Percentiles rank a stretch among this genome's conserved stretches.
Evolutionary conservation across 2,113 vertebrate genomes (phyloP).

Genomic region (Archilochus colubris): DNA sequence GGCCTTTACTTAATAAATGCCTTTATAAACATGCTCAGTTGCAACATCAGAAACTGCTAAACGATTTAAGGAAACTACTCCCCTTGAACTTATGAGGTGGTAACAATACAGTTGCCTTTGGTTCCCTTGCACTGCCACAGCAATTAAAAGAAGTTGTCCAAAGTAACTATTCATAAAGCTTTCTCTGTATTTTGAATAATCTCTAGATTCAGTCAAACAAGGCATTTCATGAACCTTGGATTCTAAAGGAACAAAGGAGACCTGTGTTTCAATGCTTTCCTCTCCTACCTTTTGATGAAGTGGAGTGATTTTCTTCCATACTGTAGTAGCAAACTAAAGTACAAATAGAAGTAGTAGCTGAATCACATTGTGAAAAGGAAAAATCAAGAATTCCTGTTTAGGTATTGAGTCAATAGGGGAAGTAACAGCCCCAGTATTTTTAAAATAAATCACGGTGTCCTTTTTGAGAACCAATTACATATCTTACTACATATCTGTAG

Average conservation of each 20-base stretch:
- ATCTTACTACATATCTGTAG: not conserved
- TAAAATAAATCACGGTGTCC: not conserved
- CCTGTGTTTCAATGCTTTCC: not conserved
- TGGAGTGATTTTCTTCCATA: not conserved
- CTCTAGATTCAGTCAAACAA: accelerated
- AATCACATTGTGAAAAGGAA: not conserved
- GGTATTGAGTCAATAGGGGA: not conserved
- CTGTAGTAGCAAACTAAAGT: not conserved
- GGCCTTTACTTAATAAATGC: not conserved
- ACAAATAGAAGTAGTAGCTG: not conserved
- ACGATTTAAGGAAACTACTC: not conserved
- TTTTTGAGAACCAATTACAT: not conserved
- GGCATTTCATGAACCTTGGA: not conserved
- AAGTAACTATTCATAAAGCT: not conserved
- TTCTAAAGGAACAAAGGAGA: not conserved
- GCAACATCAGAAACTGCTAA: not conserved
- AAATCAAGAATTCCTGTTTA: not conserved
- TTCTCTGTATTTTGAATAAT: not conserved
- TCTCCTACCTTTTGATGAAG: not conserved
- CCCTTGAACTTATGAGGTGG: not conserved
- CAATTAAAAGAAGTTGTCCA: not conserved
- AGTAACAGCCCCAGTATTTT: not conserved
- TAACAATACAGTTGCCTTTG: accelerated
- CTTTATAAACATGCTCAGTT: not conserved
- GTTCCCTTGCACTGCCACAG: accelerated